Evolutionary conservation across 2,888 invertebrate genomes (phyloP).

Genomic region (Ophioninae sp.): DNA sequence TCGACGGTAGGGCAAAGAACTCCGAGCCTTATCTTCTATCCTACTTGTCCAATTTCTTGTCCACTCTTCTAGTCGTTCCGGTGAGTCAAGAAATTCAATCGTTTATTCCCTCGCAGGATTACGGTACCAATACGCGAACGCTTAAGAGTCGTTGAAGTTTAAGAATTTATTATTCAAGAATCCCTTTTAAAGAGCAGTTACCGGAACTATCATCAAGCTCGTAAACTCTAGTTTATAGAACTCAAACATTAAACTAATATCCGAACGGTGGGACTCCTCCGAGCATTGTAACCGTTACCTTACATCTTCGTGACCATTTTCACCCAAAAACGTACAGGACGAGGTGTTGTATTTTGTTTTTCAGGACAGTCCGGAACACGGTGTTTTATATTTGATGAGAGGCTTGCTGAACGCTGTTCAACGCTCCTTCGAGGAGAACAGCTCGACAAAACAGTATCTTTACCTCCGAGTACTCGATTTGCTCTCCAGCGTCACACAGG

Average conservation of each 20-base stretch:
- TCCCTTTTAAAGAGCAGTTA: no score
- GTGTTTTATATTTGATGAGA: slow-evolving; percentile 90
- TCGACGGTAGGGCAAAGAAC: slow-evolving; percentile 88
- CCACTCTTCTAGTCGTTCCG: slow-evolving; percentile 92
- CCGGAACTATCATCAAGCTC: no score
- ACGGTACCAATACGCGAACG: no score
- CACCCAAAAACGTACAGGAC: neutral
- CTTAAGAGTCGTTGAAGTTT: no score
- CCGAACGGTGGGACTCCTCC: no score
- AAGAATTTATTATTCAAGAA: no score
- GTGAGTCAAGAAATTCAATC: slow-evolving; percentile 81
- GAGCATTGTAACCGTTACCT: no score
- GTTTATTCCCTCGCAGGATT: neutral
- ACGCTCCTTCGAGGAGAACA: slow-evolving; percentile 87
- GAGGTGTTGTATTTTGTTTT: slow-evolving; percentile 36
- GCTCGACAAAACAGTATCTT: slow-evolving; percentile 86
- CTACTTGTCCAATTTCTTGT: slow-evolving; percentile 89
- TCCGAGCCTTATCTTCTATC: slow-evolving; percentile 88
- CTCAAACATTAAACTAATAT: no score
- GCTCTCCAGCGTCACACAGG: slow-evolving; percentile 90
- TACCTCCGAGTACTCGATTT: slow-evolving; percentile 90
- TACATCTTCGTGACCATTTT: neutral
- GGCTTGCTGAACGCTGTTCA: slow-evolving; percentile 91
- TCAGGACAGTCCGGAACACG: slow-evolving; percentile 94
- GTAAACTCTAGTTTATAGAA: no score